Evolutionary conservation across 2,113 vertebrate species (phyloP).

Genomic region (Heterotilapia buettikoferi): DNA sequence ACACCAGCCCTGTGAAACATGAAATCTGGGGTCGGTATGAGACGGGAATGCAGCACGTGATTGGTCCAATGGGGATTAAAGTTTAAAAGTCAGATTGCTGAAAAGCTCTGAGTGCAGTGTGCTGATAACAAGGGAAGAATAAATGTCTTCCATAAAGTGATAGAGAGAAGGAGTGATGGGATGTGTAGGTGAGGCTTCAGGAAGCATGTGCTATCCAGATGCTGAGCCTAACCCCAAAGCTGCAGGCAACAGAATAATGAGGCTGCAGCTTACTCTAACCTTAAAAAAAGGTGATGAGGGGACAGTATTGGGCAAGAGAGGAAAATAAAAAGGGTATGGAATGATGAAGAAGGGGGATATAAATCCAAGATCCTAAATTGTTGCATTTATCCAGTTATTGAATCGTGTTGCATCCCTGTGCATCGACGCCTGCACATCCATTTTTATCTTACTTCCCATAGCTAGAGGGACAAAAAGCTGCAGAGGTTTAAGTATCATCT

Average conservation of each 20-base stretch:
- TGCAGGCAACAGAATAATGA: constrained; percentile 63
- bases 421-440: background rate
- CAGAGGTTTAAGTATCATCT: background rate
- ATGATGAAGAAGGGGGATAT: background rate
- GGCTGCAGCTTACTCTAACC: constrained; percentile 42
- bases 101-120: background rate
- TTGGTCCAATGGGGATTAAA: background rate
- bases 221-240: constrained; percentile 26
- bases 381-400: background rate
- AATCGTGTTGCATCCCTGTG: background rate
- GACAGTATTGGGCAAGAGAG: background rate
- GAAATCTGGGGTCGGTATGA: background rate
- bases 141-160: background rate
- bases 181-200: constrained; percentile 26
- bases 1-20: background rate
- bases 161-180: background rate
- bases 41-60: fast-evolving
- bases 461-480: background rate
- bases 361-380: background rate
- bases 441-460: background rate
- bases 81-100: background rate
- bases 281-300: constrained; percentile 21
- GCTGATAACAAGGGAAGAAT: background rate
- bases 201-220: constrained; percentile 71
- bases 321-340: background rate